phyloP scores from a whole-genome alignment of 2,113 vertebrate genomes.

The Empidonax alnorum region DNA sequence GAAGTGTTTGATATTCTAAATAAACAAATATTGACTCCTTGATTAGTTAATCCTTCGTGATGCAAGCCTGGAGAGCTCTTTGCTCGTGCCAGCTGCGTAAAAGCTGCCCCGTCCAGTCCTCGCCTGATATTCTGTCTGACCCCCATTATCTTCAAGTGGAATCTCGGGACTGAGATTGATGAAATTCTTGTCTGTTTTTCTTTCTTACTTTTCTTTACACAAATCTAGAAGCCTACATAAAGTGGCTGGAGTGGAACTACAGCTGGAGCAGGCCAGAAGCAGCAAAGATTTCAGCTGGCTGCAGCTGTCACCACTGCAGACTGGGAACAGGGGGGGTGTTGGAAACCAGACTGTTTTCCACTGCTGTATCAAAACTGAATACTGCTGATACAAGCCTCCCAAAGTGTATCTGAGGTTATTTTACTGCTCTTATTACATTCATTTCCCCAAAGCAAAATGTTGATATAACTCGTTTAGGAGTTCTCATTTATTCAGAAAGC shows the following conservation, averaged over 20 bases:
- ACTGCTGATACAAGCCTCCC: conserved; percentile 56
- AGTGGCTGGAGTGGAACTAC: conserved; percentile 16
- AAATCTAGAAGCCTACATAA: conserved; percentile 45
- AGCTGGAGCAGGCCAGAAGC: conserved; percentile 37
- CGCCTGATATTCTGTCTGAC: not conserved
- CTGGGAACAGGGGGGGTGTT: conserved; percentile 27
- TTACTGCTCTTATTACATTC: conserved; percentile 61
- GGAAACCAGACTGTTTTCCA: conserved; percentile 52
- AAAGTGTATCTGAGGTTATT: conserved; percentile 57
- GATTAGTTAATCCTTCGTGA: not conserved
- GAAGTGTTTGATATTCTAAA: conserved; percentile 9
- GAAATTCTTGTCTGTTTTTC: not conserved
- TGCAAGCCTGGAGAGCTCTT: not conserved
- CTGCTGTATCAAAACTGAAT: conserved; percentile 44
- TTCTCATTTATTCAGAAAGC: conserved; percentile 55
- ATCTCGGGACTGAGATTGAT: not conserved
- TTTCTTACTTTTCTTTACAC: not conserved
- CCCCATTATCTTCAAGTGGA: not conserved
- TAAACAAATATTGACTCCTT: conserved; percentile 17
- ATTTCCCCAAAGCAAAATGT: conserved; percentile 59
- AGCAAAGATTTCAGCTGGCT: conserved; percentile 36
- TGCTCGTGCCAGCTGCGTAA: not conserved
- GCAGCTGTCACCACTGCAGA: conserved; percentile 24
- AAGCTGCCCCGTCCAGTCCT: not conserved
- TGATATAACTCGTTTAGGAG: conserved; percentile 44